A percentile compares a stretch with the other conserved stretches of the same genome.
Evolutionary conservation across 2,888 invertebrate genomes (phyloP).

Genomic region (Dasysyrphus albostriatus): DNA sequence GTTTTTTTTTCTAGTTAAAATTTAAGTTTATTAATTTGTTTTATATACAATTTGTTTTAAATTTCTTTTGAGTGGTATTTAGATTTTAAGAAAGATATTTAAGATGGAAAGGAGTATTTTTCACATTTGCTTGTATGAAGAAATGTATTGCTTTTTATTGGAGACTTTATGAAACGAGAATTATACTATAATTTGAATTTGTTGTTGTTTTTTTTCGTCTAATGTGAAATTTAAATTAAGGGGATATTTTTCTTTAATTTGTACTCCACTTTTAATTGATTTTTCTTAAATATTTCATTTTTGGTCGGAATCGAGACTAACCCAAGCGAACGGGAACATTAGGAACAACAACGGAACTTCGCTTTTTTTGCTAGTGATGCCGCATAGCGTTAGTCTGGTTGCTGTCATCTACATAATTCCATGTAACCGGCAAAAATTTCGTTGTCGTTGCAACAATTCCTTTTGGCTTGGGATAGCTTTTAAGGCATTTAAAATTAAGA

Average conservation of each 20-base stretch:
- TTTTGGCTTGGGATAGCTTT: too few relatives aligned
- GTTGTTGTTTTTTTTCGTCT: background rate
- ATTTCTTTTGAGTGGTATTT: conserved; percentile 19
- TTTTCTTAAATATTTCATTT: conserved; percentile 6
- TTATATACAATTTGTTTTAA: conserved; percentile 11
- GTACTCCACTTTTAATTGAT: conserved; percentile 36
- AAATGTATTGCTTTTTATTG: conserved; percentile 13
- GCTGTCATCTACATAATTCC: too few relatives aligned
- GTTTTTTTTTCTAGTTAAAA: conserved; percentile 31
- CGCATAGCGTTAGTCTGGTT: too few relatives aligned
- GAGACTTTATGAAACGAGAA: background rate
- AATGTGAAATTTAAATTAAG: conserved; percentile 2
- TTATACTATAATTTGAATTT: background rate
- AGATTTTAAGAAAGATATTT: conserved; percentile 13
- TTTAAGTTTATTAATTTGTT: conserved; percentile 6
- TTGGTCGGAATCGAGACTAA: conserved; percentile 36
- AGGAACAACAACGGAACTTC: too few relatives aligned
- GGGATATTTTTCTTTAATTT: conserved; percentile 10
- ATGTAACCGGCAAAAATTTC: too few relatives aligned
- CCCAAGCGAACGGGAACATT: too few relatives aligned
- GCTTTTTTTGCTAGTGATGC: too few relatives aligned
- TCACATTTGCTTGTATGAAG: background rate
- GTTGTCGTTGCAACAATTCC: too few relatives aligned
- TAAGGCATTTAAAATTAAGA: conserved; percentile 37
- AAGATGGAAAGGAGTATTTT: conserved; percentile 8